Percentiles rank a stretch among this genome's conserved stretches.
Evolutionary conservation across 2,888 invertebrate species (phyloP).

Genomic region (Amphipyra tragopoginis): DNA sequence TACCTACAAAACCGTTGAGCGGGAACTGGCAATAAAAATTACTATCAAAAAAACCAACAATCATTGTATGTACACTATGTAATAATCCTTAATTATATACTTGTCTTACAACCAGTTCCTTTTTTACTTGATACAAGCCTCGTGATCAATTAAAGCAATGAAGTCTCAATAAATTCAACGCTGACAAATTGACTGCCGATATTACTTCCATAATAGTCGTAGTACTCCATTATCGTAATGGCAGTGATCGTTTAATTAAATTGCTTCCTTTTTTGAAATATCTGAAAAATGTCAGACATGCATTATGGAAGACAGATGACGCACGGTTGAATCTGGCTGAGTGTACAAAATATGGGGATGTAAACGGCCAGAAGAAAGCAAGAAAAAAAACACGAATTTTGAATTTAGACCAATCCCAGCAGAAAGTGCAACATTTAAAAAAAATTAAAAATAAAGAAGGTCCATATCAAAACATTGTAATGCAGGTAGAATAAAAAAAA

Average conservation of each 20-base stretch:
- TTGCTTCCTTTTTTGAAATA: slow-evolving; percentile 18
- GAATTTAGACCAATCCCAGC: no score
- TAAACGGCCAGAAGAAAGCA: no score
- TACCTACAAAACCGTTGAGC: not conserved
- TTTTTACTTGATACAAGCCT: slow-evolving; percentile 22
- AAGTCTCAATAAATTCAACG: slow-evolving; percentile 43
- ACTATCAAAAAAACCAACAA: no score
- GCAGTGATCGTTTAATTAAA: slow-evolving; percentile 21
- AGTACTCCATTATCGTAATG: slow-evolving; percentile 22
- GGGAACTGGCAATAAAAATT: not conserved
- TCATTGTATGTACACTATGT: not conserved
- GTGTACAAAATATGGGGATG: no score
- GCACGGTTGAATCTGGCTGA: not conserved
- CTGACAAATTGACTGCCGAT: slow-evolving; percentile 49
- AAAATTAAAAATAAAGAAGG: not conserved
- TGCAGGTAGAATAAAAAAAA: slow-evolving; percentile 5
- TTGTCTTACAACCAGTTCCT: slow-evolving; percentile 21
- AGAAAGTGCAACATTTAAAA: not conserved
- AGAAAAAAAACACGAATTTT: no score
- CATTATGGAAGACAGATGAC: slow-evolving; percentile 17
- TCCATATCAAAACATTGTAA: not conserved
- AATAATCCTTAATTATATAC: slow-evolving; percentile 17
- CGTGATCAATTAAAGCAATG: slow-evolving; percentile 29
- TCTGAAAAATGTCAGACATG: slow-evolving; percentile 1
- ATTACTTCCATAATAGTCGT: slow-evolving; percentile 23